Conservation (phyloP, 2,113 vertebrate species). For the Phyllopteryx taeniolatus region DNA sequence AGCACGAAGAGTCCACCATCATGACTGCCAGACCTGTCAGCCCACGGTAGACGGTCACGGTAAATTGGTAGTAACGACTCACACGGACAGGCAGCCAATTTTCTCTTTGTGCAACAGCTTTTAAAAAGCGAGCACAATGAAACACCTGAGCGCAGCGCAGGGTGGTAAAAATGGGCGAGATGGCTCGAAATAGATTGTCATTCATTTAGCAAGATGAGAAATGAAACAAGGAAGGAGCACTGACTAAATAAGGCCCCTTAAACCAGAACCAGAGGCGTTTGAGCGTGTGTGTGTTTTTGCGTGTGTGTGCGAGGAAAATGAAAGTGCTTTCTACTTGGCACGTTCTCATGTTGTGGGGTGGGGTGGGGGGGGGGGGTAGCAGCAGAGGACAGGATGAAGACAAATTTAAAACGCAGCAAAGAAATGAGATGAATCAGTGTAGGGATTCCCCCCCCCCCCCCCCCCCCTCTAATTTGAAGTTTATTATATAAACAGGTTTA, state of each 20-base stretch:
- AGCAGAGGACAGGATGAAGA: conserved; percentile 4
- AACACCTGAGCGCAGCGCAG: conserved; percentile 1
- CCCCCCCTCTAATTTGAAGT: conserved; percentile 7
- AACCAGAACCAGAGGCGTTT: background rate
- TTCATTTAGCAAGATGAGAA: conserved; percentile 6
- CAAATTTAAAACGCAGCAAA: conserved; percentile 10
- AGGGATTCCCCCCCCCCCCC: background rate
- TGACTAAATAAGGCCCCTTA: background rate
- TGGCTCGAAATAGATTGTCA: conserved; percentile 32
- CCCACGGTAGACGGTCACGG: conserved; percentile 27
- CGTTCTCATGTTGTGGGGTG: too few species aligned
- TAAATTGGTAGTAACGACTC: conserved; percentile 36
- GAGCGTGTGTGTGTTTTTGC: background rate
- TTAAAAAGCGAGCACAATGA: background rate
- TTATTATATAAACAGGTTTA: conserved; percentile 34
- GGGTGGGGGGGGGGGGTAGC: background rate
- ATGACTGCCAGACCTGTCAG: conserved; percentile 26
- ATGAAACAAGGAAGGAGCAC: conserved; percentile 12
- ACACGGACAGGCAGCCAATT: conserved; percentile 7
- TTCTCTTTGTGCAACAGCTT: background rate
- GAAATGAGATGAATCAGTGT: conserved; percentile 42
- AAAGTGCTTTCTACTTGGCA: background rate
- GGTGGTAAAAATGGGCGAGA: background rate
- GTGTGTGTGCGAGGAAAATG: background rate
- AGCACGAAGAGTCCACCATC: conserved; percentile 21